These are phyloP conservation scores for Melitaea cinxia DNA, from an alignment of 1,140 invertebrate genomes.

Conservation along the genomic window DNA sequence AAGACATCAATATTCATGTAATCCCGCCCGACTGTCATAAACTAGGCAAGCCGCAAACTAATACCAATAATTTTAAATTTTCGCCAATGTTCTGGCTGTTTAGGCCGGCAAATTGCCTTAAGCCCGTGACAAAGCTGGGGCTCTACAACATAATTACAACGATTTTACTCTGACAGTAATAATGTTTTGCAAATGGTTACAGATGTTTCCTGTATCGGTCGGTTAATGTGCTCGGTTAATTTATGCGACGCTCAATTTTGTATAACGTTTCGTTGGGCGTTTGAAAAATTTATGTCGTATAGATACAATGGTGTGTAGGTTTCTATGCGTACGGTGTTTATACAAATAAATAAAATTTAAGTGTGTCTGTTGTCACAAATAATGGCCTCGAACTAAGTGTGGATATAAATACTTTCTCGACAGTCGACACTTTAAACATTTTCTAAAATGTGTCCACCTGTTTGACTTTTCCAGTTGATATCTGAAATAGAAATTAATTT, in stretches of 20 bases:
- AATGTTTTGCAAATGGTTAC: constrained; percentile 52
- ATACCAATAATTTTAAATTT: constrained; percentile 30
- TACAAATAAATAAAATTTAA: no score
- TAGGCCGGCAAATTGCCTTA: constrained; percentile 40
- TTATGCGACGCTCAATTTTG: constrained; percentile 18
- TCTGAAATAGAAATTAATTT: no score
- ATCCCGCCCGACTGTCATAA: constrained; percentile 2
- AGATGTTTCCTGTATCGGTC: constrained; percentile 39
- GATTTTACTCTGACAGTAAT: constrained; percentile 52
- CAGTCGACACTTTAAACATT: no score
- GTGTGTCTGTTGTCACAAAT: no score
- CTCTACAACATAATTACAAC: constrained; percentile 57
- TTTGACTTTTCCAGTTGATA: no score
- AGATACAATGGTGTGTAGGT: neutral
- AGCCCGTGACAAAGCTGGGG: constrained; percentile 44
- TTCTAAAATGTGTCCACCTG: no score
- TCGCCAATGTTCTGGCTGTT: constrained; percentile 26
- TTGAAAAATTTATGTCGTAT: constrained; percentile 2
- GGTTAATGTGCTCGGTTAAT: constrained; percentile 28
- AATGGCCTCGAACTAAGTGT: no score
- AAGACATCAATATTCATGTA: neutral
- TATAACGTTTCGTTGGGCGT: neutral
- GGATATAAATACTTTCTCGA: no score
- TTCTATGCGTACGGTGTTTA: no score
- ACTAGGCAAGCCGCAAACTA: constrained; percentile 10